Conservation (phyloP, 2,113 vertebrate genomes). For the Agelaius phoeniceus region DNA sequence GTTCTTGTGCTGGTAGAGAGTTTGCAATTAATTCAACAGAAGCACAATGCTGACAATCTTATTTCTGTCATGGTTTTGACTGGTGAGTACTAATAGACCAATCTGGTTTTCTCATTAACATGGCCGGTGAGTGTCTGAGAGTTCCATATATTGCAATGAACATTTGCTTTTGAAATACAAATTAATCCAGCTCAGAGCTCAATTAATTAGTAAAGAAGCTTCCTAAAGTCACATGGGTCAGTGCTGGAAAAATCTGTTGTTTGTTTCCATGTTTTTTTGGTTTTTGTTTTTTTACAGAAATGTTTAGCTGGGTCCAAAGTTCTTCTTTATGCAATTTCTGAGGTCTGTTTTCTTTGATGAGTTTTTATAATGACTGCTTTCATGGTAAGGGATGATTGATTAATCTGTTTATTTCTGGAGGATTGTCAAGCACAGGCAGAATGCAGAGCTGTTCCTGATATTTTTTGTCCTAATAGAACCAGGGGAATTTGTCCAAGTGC, state of each 20-base stretch:
- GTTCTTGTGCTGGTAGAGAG: neutral
- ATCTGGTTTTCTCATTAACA: neutral
- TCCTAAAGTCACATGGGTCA: neutral
- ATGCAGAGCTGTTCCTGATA: neutral
- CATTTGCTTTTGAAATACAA: conserved; percentile 11
- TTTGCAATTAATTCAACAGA: neutral
- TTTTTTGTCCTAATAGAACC: neutral
- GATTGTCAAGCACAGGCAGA: neutral
- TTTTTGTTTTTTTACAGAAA: neutral
- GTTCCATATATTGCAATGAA: neutral
- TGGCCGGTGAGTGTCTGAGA: neutral
- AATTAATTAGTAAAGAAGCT: conserved; percentile 20
- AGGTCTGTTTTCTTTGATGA: neutral
- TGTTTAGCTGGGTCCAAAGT: neutral
- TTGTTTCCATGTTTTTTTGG: neutral
- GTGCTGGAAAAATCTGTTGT: neutral
- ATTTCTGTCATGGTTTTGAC: neutral
- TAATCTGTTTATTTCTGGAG: neutral
- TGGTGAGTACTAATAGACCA: neutral
- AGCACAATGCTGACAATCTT: neutral
- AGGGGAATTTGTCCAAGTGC: neutral
- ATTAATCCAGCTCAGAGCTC: conserved; percentile 20
- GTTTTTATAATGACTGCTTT: neutral
- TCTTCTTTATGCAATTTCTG: neutral
- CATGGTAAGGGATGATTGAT: neutral